Conservation (phyloP, 2,888 invertebrate genomes). For the Lymantria dispar region DNA sequence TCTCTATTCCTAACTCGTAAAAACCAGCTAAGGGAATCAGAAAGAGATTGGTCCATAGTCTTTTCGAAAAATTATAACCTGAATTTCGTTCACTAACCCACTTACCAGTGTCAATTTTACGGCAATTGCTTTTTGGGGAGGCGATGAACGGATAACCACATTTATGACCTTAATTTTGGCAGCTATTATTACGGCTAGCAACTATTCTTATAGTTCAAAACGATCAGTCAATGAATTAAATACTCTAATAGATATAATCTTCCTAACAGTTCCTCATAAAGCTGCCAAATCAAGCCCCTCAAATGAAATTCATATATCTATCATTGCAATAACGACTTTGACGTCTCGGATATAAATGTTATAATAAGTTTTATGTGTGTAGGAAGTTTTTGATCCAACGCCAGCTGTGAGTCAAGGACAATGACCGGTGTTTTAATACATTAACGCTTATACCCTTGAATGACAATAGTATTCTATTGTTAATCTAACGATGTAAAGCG, state of each 20-base stretch:
- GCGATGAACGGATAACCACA: no score
- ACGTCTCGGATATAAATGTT: neutral
- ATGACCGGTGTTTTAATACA: slow-evolving; percentile 47
- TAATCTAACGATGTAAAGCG: slow-evolving; percentile 24
- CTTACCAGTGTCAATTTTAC: no score
- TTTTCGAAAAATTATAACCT: no score
- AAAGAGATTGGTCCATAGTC: no score
- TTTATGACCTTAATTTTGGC: no score
- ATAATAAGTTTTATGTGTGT: slow-evolving; percentile 6
- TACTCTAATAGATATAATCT: slow-evolving; percentile 30
- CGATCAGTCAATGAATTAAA: slow-evolving; percentile 28
- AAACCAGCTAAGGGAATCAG: no score
- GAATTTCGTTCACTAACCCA: no score
- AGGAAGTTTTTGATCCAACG: slow-evolving; percentile 40
- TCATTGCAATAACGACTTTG: slow-evolving; percentile 10
- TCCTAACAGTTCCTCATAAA: slow-evolving; percentile 29
- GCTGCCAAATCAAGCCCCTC: slow-evolving; percentile 32
- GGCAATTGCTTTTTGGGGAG: no score
- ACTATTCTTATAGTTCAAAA: slow-evolving; percentile 2
- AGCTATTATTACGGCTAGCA: neutral
- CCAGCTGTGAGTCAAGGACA: slow-evolving; percentile 55
- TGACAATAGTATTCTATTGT: slow-evolving; percentile 29
- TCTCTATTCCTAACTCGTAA: no score
- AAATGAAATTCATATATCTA: slow-evolving; percentile 9
- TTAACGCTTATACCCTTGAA: slow-evolving; percentile 45